These are phyloP conservation scores for Agrochola circellaris DNA, from an alignment of 2,888 invertebrate genomes.

Conservation along the genomic window DNA sequence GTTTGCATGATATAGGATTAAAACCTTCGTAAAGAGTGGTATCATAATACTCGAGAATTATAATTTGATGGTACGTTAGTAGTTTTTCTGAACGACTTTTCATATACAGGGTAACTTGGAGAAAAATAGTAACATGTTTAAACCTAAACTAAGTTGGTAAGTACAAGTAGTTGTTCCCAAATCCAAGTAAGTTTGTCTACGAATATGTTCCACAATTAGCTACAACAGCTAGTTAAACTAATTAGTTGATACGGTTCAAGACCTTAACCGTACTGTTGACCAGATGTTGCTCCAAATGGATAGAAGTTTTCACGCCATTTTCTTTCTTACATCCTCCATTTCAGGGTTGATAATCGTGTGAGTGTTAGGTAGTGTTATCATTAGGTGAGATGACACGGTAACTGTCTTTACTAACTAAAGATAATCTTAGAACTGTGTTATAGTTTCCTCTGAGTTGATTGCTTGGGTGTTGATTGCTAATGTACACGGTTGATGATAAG, in stretches of 20 bases:
- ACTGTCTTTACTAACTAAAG: slow-evolving; percentile 20
- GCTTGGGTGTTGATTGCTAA: background rate
- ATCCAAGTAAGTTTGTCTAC: background rate
- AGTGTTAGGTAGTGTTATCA: slow-evolving; percentile 6
- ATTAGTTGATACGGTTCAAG: slow-evolving; percentile 44
- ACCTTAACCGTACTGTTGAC: slow-evolving; percentile 41
- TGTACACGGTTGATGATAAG: background rate
- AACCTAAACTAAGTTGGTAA: background rate
- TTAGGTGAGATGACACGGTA: slow-evolving; percentile 34
- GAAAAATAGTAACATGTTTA: slow-evolving; percentile 5
- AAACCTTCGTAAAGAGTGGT: background rate
- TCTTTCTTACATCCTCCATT: background rate
- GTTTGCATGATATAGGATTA: background rate
- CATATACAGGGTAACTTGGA: background rate
- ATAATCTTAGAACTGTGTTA: slow-evolving; percentile 28
- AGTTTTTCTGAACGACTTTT: too few relatives aligned
- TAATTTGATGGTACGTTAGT: background rate
- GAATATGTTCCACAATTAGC: slow-evolving; percentile 30
- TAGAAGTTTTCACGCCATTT: slow-evolving; percentile 9
- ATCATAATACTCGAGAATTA: background rate
- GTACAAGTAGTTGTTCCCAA: background rate
- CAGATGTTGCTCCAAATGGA: slow-evolving; percentile 48
- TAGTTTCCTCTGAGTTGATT: slow-evolving; percentile 22
- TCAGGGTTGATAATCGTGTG: slow-evolving; percentile 10
- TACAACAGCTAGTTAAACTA: slow-evolving; percentile 30